These are phyloP conservation scores for Brachypodius melanocephalos DNA, from an alignment of 2,113 vertebrate genomes.

Conservation along the genomic window DNA sequence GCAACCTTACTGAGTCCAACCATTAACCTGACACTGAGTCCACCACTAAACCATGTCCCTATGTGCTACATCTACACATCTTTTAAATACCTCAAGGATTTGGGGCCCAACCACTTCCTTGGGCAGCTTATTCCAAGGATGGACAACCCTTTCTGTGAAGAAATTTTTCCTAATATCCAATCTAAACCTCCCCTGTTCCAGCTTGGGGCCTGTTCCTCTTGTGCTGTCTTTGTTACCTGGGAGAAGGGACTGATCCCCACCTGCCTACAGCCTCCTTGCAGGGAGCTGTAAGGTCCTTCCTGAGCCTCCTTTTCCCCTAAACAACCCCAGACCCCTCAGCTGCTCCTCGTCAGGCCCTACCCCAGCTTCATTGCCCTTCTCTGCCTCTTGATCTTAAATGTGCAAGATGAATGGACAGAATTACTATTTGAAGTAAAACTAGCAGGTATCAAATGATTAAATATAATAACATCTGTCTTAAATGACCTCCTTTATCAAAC, in stretches of 20 bases:
- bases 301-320: not conserved
- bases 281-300: not conserved
- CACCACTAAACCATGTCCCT: not conserved
- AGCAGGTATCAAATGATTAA: not conserved
- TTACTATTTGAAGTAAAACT: not conserved
- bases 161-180: not conserved
- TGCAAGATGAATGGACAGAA: not conserved
- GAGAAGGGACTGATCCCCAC: not conserved
- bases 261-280: not conserved
- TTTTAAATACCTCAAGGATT: not conserved
- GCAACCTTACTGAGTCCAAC: accelerated
- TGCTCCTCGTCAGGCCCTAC: not conserved
- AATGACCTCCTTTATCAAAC: not conserved
- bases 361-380: not conserved
- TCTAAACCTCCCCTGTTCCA: not conserved
- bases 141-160: not conserved
- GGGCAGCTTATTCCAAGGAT: not conserved
- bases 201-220: accelerated
- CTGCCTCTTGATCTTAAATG: not conserved
- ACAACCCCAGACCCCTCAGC: not conserved
- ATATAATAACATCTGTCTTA: not conserved
- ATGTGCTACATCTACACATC: too few relatives aligned
- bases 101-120: not conserved
- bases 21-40: not conserved
- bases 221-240: not conserved